Evolutionary conservation across 2,113 vertebrate species (phyloP).

Genomic region (Psephotus haematonotus): DNA sequence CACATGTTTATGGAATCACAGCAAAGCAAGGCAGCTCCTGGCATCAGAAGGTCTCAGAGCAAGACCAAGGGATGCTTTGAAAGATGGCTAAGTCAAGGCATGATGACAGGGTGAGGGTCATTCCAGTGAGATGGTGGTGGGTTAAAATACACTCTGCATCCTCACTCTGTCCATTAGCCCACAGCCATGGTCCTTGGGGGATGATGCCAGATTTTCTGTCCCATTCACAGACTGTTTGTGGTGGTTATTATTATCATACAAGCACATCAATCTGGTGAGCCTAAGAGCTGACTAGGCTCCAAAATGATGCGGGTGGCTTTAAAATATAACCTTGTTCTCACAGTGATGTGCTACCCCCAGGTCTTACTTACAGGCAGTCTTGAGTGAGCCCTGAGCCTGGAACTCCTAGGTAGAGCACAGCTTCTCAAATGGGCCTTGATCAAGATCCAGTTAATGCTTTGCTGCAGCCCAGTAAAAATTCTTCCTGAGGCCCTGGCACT

Average conservation of each 20-base stretch:
- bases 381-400: neutral
- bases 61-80: neutral
- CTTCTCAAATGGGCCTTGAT: fast-evolving
- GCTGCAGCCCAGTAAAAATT: neutral
- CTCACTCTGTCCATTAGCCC: neutral
- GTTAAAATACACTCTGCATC: neutral
- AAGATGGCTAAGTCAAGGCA: neutral
- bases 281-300: neutral
- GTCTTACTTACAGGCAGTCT: neutral
- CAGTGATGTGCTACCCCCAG: neutral
- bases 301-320: neutral
- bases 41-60: neutral
- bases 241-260: neutral
- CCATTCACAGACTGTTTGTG: neutral
- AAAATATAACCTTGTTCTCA: neutral
- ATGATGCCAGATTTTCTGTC: neutral
- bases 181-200: neutral
- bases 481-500: neutral
- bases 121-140: neutral
- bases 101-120: neutral
- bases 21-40: neutral
- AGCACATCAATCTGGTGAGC: neutral
- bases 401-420: neutral
- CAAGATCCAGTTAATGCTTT: neutral
- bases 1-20: neutral